phyloP scores from a whole-genome alignment of 2,113 vertebrate species.

The Hemichromis elongatus region DNA sequence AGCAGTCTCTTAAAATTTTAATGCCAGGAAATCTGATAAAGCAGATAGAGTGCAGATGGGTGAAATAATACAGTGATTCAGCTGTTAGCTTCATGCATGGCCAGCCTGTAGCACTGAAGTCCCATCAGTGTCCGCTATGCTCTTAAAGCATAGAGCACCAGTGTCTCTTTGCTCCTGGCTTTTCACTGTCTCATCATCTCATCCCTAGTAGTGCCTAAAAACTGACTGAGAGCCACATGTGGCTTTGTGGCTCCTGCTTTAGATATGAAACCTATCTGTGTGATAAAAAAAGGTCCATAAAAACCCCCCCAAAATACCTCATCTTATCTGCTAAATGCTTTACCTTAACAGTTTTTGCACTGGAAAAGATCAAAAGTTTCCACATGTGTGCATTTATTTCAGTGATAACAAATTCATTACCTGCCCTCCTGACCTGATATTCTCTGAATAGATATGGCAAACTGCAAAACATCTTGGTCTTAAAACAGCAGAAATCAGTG shows the following conservation, averaged over 20 bases:
- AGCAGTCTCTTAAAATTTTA: constrained; percentile 2
- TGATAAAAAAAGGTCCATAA: neutral
- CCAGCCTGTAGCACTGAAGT: neutral
- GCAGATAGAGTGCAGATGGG: constrained; percentile 12
- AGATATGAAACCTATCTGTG: neutral
- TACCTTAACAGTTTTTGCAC: neutral
- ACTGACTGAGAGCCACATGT: neutral
- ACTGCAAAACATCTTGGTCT: too few species aligned
- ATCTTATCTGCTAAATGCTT: neutral
- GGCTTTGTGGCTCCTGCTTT: neutral
- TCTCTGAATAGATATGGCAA: too few species aligned
- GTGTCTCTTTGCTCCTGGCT: neutral
- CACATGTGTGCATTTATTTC: neutral
- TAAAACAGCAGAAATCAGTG: too few species aligned
- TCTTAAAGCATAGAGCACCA: neutral
- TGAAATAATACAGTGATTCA: constrained; percentile 39
- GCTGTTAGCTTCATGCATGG: constrained; percentile 30
- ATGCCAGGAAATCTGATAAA: constrained; percentile 6
- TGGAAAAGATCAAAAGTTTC: neutral
- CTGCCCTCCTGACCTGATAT: too few species aligned
- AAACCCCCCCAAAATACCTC: neutral
- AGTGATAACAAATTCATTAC: neutral
- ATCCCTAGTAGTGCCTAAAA: neutral
- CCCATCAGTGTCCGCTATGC: neutral
- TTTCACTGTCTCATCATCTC: neutral